Evolutionary conservation across 2,888 invertebrate genomes (phyloP), one percentile per base, ranked within the genome.

Genomic region (Aphelenchoides bicaudatus): DNA sequence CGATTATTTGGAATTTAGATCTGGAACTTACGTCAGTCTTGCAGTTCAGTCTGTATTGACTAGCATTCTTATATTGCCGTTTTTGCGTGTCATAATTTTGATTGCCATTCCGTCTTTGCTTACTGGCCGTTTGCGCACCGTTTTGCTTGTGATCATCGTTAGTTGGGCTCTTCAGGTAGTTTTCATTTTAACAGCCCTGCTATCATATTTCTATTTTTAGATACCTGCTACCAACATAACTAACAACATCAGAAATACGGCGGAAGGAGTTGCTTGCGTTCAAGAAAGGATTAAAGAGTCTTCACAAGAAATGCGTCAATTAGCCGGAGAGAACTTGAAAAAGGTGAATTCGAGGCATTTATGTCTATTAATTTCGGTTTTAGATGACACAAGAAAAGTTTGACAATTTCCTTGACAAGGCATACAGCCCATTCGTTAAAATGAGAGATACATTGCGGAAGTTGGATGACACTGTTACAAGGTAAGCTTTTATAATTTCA

Each of bases 161-260:
- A 56, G 53, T n/a, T 66, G 69, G 66, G 52, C 68, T 5, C 61
- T 66, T 47, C 60, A 70, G 37, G 60, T 67, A 16, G n/a, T 25
- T 25, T 52, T 38, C 16, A 43, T 43, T 19, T 19, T 43, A 21
- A 21, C 25, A 8, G 25, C 25, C 39, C 38, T 10, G 25, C 10
- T 19, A 8, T 21, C 25, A 21, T n/a, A 19, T 43, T 43, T 43
- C 10, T 3, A 29, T n/a, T 13, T 62, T 25, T 19, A 71, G 69
- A 63, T 64, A 34, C 65, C 71, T 1, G 73, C 72, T n/a, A 59
- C 65, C 64, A 73, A 74, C 48, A 59, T 70, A 3, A 62, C 71
- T 16, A 51, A 53, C 6, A 73, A 73, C 48, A 58, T 73, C 10
- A 67, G 67, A 39, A 52, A 58, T 31, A 62, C 69, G 25, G 67